phyloP scores from a whole-genome alignment of 2,797 vertebrate genomes.

The Pogonophryne albipinna region DNA sequence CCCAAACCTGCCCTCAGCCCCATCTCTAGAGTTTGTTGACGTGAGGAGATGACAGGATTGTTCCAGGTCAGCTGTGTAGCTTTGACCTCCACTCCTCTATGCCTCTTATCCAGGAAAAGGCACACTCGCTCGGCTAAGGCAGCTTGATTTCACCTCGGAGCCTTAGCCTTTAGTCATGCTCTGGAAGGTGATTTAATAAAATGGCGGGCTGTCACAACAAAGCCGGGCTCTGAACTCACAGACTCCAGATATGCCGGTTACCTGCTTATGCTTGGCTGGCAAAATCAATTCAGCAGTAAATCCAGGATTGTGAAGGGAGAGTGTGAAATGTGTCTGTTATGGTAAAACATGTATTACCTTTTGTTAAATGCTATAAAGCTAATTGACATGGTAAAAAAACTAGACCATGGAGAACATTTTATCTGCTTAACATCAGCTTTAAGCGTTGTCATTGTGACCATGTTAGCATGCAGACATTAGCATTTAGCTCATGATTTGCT shows the following conservation, averaged over 20 bases:
- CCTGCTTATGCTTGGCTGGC: constrained; percentile 33
- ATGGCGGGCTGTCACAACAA: constrained; percentile 44
- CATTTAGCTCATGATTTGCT: not conserved
- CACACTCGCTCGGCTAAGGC: constrained; percentile 42
- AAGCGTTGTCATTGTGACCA: not conserved
- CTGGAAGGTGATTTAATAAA: constrained; percentile 62
- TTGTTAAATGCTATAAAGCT: not conserved
- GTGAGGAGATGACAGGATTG: constrained; percentile 60
- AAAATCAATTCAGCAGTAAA: constrained; percentile 31
- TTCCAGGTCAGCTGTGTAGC: constrained; percentile 58
- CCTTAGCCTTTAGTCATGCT: constrained; percentile 58
- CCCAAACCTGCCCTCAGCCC: constrained; percentile 15
- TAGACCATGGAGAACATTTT: not conserved
- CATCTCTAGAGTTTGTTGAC: constrained; percentile 19
- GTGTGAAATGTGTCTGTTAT: constrained; percentile 14
- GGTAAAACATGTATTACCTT: not conserved
- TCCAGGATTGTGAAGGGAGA: constrained; percentile 4
- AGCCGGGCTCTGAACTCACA: constrained; percentile 28
- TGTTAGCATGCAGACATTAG: not conserved
- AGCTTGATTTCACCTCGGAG: constrained; percentile 59
- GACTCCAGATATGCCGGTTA: constrained; percentile 33
- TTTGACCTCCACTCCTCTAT: constrained; percentile 50
- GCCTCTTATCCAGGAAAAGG: constrained; percentile 50
- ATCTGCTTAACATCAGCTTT: not conserved
- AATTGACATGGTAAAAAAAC: not conserved